These are phyloP conservation scores for Branchipolynoe longqiensis DNA, from an alignment of 2,888 invertebrate genomes.

Conservation along the genomic window DNA sequence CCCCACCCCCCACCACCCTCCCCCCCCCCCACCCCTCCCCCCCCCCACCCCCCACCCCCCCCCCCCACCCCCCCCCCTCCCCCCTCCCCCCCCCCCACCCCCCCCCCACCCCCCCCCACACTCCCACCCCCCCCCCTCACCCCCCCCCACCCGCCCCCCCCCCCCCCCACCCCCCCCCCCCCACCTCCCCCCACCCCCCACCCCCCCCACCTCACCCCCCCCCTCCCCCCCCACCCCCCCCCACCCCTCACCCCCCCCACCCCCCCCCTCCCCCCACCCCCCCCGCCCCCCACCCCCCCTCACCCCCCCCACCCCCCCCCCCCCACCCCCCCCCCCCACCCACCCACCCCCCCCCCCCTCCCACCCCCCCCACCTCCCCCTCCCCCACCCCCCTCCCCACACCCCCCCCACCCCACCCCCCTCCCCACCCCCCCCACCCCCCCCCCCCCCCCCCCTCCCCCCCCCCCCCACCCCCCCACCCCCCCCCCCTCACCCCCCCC, in stretches of 20 bases:
- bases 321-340: neutral
- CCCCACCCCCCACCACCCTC: neutral
- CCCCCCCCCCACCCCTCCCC: neutral
- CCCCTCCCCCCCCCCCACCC: neutral
- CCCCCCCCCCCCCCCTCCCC: neutral
- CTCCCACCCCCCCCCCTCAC: neutral
- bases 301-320: neutral
- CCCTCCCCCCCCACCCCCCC: neutral
- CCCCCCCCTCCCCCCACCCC: neutral
- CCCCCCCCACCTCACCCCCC: neutral
- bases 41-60: neutral
- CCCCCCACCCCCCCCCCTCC: neutral
- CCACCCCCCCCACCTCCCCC: neutral
- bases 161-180: neutral
- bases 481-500: neutral
- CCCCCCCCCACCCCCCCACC: neutral
- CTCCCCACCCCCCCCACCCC: neutral
- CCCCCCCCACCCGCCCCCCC: neutral
- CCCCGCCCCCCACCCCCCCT: neutral
- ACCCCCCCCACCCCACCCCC: neutral
- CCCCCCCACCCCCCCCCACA: neutral
- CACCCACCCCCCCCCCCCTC: neutral
- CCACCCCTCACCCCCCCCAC: neutral
- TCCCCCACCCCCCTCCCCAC: neutral
- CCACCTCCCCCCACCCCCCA: neutral